Conservation (phyloP, 2,888 invertebrate species). For the Marasmarcha lunaedactyla region DNA sequence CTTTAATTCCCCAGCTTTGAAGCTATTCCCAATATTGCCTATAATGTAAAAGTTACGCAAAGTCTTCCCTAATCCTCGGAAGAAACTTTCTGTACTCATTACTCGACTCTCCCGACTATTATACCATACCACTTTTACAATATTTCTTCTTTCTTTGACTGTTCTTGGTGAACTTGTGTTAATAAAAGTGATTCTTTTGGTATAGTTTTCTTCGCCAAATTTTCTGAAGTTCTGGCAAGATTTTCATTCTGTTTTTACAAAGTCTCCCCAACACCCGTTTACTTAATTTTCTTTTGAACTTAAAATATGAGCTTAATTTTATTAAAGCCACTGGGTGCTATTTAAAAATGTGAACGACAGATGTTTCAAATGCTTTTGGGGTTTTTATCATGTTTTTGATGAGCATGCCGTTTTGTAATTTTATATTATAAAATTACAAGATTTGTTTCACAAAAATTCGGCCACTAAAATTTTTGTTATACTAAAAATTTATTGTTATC, state of each 20-base stretch:
- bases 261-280: neutral
- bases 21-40: slow-evolving; percentile 45
- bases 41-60: slow-evolving; percentile 52
- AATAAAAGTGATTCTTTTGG: slow-evolving; percentile 2
- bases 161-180: no score
- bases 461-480: no score
- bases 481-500: no score
- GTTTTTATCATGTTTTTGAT: no score
- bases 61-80: slow-evolving; percentile 39
- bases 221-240: slow-evolving; percentile 1
- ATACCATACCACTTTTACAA: slow-evolving; percentile 14
- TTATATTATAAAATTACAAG: no score
- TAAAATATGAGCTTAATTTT: slow-evolving; percentile 26
- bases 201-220: slow-evolving; percentile 12
- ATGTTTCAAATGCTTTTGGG: no score
- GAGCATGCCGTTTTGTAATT: no score
- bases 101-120: slow-evolving; percentile 27
- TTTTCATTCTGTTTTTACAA: slow-evolving; percentile 4
- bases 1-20: slow-evolving; percentile 26
- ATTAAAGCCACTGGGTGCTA: no score
- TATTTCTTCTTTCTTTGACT: no score
- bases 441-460: no score
- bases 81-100: slow-evolving; percentile 35
- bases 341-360: no score
- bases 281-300: neutral